Evolutionary conservation across 2,797 vertebrate genomes (phyloP).

Genomic region (Poeciliopsis gracilis): DNA sequence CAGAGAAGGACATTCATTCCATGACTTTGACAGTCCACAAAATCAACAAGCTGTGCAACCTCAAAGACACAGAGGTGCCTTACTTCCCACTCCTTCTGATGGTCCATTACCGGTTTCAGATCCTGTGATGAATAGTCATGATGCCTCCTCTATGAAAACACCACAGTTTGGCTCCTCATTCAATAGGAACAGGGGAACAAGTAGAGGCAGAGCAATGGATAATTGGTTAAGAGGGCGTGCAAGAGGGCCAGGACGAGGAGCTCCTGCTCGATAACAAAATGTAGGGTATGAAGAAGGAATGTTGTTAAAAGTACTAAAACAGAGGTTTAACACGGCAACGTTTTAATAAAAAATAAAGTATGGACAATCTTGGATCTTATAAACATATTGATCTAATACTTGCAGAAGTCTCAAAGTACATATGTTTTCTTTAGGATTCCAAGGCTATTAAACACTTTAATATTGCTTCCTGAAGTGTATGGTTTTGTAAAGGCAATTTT

Average conservation of each 20-base stretch:
- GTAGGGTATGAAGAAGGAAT: constrained; percentile 62
- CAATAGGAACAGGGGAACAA: constrained; percentile 69
- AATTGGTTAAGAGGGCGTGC: constrained; percentile 65
- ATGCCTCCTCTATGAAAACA: constrained; percentile 61
- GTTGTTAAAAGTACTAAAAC: constrained; percentile 30
- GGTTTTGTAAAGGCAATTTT: constrained; percentile 15
- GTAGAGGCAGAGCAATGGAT: constrained; percentile 74
- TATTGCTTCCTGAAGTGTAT: constrained; percentile 37
- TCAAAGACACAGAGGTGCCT: constrained; percentile 82
- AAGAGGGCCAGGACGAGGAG: constrained; percentile 49
- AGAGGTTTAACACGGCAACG: not conserved
- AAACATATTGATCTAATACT: constrained; percentile 27
- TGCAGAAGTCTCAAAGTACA: constrained; percentile 62
- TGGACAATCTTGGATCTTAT: not conserved
- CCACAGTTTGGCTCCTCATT: constrained; percentile 39
- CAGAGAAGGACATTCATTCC: constrained; percentile 68
- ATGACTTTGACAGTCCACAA: constrained; percentile 75
- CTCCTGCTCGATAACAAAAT: constrained; percentile 64
- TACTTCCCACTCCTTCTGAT: constrained; percentile 89
- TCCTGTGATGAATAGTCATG: constrained; percentile 72
- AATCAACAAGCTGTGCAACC: constrained; percentile 73
- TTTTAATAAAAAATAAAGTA: constrained; percentile 37
- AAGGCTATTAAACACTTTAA: constrained; percentile 33
- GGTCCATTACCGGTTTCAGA: constrained; percentile 68
- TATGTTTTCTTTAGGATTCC: constrained; percentile 61